Base-by-base conservation (phyloP, 2,113 vertebrate species). In the Cervus canadensis region DNA sequence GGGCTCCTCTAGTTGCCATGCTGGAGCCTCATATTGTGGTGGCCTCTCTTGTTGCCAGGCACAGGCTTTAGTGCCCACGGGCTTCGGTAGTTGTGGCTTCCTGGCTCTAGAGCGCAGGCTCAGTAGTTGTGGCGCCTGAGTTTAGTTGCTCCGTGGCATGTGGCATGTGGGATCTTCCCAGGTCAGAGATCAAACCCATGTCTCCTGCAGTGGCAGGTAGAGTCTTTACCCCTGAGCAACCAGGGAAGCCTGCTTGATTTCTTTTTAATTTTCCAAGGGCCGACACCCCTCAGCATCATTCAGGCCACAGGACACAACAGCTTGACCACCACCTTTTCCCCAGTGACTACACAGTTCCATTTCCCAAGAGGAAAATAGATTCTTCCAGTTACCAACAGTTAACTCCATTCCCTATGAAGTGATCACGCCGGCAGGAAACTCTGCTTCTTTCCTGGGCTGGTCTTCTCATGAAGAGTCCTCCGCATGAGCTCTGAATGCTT, bases 61-160 rank as follows among this genome's bases (percentile, higher is more conserved):
- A 1, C 71, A 43, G 71, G 36, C 71, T 1, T 25, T 5, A 74
- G 67, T 3, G 36, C 71, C 0, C 0, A 3, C 21, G 25, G 36
- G 21, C 71, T 74, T 13, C 21, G 1, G 67, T 6, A 36, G 67
- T 2, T 43, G 67, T 2, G 67, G 36, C n/a, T 71, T 71, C n/a
- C 64, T 0, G 4, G n/a, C 67, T 13, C 67, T 40, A 23, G 21
- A 40, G 36, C 67, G 12, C 36, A 40, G 67, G 36, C 36, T 25
- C 36, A 43, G 36, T 1, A 74, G 21, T 40, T 43, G 36, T 43
- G 21, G 36, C 5, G 0, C 36, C n/a, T 25, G 36, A 25, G 21
- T 74, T 43, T 13, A 6, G 1, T 14, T 43, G 71, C 71, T 43
- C 36, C 6, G 1, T 74, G 36, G 36, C 36, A 6, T 25, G 36